Evolutionary conservation across 2,113 vertebrate genomes (phyloP), one percentile per base, ranked within the genome.

Genomic region (Solea senegalensis): DNA sequence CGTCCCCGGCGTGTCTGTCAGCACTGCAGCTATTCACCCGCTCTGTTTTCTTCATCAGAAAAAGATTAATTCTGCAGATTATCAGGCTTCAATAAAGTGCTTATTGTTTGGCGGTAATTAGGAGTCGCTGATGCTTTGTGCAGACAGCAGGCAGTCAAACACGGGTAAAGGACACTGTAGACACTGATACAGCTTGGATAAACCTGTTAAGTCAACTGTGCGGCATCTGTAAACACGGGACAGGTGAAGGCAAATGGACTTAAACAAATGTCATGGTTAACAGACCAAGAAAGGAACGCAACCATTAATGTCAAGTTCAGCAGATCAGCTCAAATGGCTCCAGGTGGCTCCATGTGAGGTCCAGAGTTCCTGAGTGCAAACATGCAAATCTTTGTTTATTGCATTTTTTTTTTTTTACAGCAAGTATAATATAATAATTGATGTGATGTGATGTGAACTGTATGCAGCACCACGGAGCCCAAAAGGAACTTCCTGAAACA

Each of bases 11-110:
- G 2, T 58, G 69, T 92, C 92, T 91, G 88, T 92, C 90, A 91
- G 73, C 88, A 7, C 80, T n/a, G 60, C 74, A 80, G 78, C 73
- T 84, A 85, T 6, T 91, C 88, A 44, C 57, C 68, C 73, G 40
- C 77, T 74, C 79, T 78, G 76, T 80, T 90, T 87, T 69, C 76
- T 81, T 92, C 81, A 91, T 91, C 84, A 92, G 87, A 89, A 90
- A 88, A 82, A 90, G 88, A 92, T 91, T 90, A 86, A 92, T 87
- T 88, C 86, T 74, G 81, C 87, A 91, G 90, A 92, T 91, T 90
- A 90, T 89, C 81, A 59, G 77, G 69, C 64, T 80, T 52, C 76
- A 85, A 88, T 92, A 86, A 88, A 91, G 87, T 88, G 70, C 80
- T 86, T 74, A 74, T 89, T 90, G 84, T 91, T 89, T 6, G 5